Base-by-base conservation (phyloP, 2,888 invertebrate species). In the Acrobasis repandana region DNA sequence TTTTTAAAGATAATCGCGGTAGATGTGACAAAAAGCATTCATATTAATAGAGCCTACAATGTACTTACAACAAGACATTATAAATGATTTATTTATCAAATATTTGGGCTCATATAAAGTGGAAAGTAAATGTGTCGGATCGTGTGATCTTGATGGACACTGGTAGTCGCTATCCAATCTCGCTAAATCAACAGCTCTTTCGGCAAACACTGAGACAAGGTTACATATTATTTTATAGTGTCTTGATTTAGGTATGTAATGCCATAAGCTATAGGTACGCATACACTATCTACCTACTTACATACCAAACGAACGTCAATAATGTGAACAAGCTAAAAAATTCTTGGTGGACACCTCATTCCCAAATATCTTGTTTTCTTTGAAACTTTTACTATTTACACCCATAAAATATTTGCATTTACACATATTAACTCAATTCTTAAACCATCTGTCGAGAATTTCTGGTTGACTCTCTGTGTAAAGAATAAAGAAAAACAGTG, bases 81-180 rank as follows among this genome's bases (percentile, higher is more conserved):
- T 16, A 36, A 54, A 54, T 11, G 62, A 63, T 69, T 61, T 64
- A 57, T 50, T 56, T 62, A 64, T 11, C 49, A 58, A 58, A 58
- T 58, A 58, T 58, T 58, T 20, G 49, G 16, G 0, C 14, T 10
- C 48, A 20, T 49, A 6, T 49, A 62, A 61, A 63, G 60, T 65
- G 63, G 62, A 18, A 58, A 34, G 51, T 9, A 51, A 59, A 70
- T 65, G 62, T 65, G 59, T 63, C 56, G 62, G 63, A 63, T 54
- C 63, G 49, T 50, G 49, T 58, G 58, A 58, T 58, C 49, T 48
- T 76, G 74, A 69, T 60, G 69, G 77, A 74, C 76, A 67, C 43
- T 43, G 43, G n/a, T 28, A 28, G 28, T 28, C 28, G 28, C n/a
- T 64, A 74, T 72, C 73, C 74, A 70, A n/a, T 69, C 63, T 65